Conservation (phyloP, 23 tunicate genomes). For the Diplosoma virens region DNA sequence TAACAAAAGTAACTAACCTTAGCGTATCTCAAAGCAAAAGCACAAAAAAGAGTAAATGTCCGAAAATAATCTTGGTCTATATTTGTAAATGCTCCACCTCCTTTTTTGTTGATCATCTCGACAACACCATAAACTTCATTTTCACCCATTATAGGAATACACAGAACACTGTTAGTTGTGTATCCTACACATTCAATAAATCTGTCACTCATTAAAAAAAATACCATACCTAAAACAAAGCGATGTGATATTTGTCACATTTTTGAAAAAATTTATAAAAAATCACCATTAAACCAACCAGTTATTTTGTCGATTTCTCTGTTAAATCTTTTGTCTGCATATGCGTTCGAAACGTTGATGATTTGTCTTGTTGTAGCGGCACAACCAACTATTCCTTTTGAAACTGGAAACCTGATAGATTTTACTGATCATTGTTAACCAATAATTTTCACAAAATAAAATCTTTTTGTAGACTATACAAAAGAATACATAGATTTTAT, state of each 20-base stretch:
- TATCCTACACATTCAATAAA: constrained; percentile 36
- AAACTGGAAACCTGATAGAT: constrained; percentile 38
- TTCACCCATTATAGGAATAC: constrained; percentile 69
- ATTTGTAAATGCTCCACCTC: constrained; percentile 56
- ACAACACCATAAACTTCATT: constrained; percentile 81
- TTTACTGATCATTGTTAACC: no score
- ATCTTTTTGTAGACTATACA: no score
- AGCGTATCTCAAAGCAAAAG: constrained; percentile 60
- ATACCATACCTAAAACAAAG: neutral
- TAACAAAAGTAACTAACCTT: constrained; percentile 41
- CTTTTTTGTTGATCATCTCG: constrained; percentile 77
- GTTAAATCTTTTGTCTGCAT: constrained; percentile 69
- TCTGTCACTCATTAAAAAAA: neutral
- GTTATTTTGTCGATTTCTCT: constrained; percentile 78
- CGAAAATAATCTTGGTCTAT: constrained; percentile 71
- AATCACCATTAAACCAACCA: constrained; percentile 19
- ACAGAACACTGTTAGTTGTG: constrained; percentile 65
- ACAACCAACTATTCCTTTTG: constrained; percentile 69
- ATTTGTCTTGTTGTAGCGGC: constrained; percentile 43
- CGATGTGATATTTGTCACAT: neutral
- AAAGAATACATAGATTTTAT: no score
- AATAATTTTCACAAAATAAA: no score
- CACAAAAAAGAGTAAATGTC: constrained; percentile 68
- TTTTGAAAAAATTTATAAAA: neutral
- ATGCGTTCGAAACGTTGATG: constrained; percentile 52